Conservation (phyloP, 64 coral and sea anemone species). For the Montipora capricornis region DNA sequence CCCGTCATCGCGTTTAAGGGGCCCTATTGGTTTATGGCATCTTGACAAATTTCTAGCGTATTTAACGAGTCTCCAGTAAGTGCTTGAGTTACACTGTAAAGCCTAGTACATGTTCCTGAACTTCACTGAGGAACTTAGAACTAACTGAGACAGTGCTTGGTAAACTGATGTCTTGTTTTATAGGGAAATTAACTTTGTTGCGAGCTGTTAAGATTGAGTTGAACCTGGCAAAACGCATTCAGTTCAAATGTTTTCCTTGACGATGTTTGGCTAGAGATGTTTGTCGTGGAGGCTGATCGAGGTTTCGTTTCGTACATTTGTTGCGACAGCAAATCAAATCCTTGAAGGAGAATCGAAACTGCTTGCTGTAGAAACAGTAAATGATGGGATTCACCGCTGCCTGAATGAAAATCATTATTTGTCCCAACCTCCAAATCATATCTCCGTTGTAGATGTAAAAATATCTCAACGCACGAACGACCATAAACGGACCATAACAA, state of each 20-base stretch:
- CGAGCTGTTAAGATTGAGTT: too few species aligned
- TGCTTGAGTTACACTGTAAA: too few species aligned
- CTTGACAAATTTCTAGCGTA: too few species aligned
- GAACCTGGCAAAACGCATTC: neutral
- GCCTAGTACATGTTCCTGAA: too few species aligned
- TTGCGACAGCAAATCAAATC: conserved; percentile 41
- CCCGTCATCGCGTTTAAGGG: too few species aligned
- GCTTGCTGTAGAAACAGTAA: conserved; percentile 89
- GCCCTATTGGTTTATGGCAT: too few species aligned
- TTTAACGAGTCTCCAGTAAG: too few species aligned
- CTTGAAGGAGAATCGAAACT: conserved; percentile 72
- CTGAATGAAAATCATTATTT: conserved; percentile 88
- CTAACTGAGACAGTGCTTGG: too few species aligned
- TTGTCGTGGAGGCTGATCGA: neutral
- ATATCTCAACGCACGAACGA: conserved; percentile 72
- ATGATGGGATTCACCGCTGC: conserved; percentile 85
- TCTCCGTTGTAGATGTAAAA: conserved; percentile 70
- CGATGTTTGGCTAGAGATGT: neutral
- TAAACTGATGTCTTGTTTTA: too few species aligned
- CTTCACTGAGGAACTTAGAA: too few species aligned
- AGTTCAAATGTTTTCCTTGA: conserved; percentile 1
- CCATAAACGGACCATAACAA: conserved; percentile 81
- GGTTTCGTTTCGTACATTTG: neutral
- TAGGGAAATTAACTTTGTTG: too few species aligned
- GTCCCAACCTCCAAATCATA: conserved; percentile 66